phyloP scores from a whole-genome alignment of 1,140 invertebrate genomes.

The Sinella curviseta region DNA sequence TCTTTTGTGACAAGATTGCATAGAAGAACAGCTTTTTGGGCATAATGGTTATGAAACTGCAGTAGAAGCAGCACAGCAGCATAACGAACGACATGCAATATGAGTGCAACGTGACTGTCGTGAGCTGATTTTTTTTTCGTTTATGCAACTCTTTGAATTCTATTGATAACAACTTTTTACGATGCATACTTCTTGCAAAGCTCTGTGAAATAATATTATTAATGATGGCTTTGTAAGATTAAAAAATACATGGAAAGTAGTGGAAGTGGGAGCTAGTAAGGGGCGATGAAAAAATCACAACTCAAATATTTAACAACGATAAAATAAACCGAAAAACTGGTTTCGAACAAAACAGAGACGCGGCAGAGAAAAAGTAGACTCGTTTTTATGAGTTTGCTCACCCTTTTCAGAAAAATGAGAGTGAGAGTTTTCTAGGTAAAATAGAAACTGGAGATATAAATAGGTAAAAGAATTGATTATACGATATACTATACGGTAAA shows the following conservation, averaged over 20 bases:
- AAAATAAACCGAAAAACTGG: slow-evolving; percentile 11
- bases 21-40: background rate
- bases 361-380: background rate
- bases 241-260: background rate
- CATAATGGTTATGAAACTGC: background rate
- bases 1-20: background rate
- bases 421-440: background rate
- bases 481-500: too few relatives aligned
- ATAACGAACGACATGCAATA: background rate
- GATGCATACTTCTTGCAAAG: background rate
- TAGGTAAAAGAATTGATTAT: background rate
- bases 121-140: background rate
- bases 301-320: slow-evolving; percentile 5
- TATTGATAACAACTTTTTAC: background rate
- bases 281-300: background rate
- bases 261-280: background rate
- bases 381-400: slow-evolving; percentile 3
- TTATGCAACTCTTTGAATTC: slow-evolving; percentile 1
- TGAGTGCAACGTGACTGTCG: slow-evolving; percentile 10
- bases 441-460: background rate
- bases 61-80: background rate
- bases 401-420: background rate
- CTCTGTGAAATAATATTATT: background rate
- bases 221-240: background rate
- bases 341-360: background rate